Evolutionary conservation across 2,113 vertebrate genomes (phyloP), one percentile per base, ranked within the genome.

Genomic region (Paramormyrops kingsleyae): DNA sequence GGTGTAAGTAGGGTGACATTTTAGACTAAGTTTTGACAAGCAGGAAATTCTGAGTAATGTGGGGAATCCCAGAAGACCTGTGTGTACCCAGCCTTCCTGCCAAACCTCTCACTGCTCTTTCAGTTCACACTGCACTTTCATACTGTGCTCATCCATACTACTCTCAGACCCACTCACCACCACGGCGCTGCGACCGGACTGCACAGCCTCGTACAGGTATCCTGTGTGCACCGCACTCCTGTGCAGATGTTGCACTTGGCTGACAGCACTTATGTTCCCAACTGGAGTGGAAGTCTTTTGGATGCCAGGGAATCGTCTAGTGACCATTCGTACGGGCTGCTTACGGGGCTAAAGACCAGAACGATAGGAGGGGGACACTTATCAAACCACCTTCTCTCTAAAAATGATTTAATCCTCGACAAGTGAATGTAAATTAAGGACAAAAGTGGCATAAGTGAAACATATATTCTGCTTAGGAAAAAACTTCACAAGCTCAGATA

Each of bases 191-290:
- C 94, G 96, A 91, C 95, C 97, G 21, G 92, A 94, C 90, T 86
- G 89, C 90, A 98, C 92, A 19, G 97, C 97, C 88, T 96, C 95
- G 42, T 96, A 98, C 90, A 98, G 95, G 86, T 96, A 89, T 90
- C 86, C 92, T 62, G 91, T 91, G 89, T 88, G 91, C 44, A 91
- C 88, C 19, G 88, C 90, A 6, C 56, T 35, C 85, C 83, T 13
- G 24, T 86, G 24, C 50, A 83, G 86, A 89, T 70, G 90, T 35
- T 87, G 49, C 88, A 53, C 59, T 91, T 91, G 83, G 9, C 35
- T 7, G 88, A 52, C 91, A 77, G 90, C 47, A 70, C 90, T 66
- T 84, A 21, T 66, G 47, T 92, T 77, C 87, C 89, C 24, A 1
- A 90, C 53, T 90, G 88, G 3, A 17, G 47, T 42, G 90, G 87